Conservation (phyloP, 2,797 vertebrate species). For the Oryzias dopingdopingensis region DNA sequence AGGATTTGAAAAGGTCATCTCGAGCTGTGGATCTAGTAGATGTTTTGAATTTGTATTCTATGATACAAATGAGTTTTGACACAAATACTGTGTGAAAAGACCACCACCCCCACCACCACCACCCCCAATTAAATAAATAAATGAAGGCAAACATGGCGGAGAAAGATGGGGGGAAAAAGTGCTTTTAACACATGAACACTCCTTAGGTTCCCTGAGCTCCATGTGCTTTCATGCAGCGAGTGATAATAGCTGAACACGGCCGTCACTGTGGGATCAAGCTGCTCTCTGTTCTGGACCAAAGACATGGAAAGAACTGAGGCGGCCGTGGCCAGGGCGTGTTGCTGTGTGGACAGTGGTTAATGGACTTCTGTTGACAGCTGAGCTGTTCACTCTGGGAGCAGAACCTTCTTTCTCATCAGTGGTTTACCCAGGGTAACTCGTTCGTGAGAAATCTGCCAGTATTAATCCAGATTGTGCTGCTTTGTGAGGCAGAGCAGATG, state of each 20-base stretch:
- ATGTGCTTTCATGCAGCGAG: constrained; percentile 65
- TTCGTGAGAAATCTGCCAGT: too few species aligned
- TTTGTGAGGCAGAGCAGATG: constrained; percentile 1
- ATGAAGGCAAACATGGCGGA: neutral
- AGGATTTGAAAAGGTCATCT: too few species aligned
- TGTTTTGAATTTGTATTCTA: too few species aligned
- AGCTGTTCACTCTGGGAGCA: constrained; percentile 44
- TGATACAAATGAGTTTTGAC: too few species aligned
- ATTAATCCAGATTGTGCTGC: constrained; percentile 18
- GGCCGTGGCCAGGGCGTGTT: constrained; percentile 50
- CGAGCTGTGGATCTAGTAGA: too few species aligned
- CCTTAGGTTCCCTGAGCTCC: constrained; percentile 29
- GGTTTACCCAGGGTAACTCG: constrained; percentile 38
- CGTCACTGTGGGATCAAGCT: constrained; percentile 63
- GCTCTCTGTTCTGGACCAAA: constrained; percentile 49
- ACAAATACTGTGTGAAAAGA: too few species aligned
- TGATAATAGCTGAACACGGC: constrained; percentile 69
- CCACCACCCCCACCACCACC: too few species aligned
- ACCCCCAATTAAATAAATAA: too few species aligned
- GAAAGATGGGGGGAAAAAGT: constrained; percentile 4
- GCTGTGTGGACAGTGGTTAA: constrained; percentile 41
- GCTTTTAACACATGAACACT: constrained; percentile 46
- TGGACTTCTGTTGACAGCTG: constrained; percentile 61
- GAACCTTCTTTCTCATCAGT: constrained; percentile 24
- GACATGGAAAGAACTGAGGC: constrained; percentile 37